Evolutionary conservation across 2,113 vertebrate genomes (phyloP), one percentile per base, ranked within the genome.

Genomic region (Tylochromis polylepis): DNA sequence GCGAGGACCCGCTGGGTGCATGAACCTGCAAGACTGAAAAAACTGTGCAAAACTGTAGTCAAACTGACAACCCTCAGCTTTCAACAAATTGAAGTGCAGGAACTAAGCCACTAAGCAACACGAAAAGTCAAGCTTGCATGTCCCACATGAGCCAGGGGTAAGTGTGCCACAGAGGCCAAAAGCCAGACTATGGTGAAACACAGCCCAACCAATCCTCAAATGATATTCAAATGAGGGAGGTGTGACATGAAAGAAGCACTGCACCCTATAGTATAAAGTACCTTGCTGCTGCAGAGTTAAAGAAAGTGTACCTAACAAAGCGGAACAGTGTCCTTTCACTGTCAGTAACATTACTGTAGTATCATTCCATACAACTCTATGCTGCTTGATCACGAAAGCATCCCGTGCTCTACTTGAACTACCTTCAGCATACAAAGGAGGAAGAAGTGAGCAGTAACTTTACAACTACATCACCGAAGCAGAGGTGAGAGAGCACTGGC

Each of bases 341-440:
- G 5, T 31, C 31, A 31, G n/a, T n/a, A n/a, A n/a, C n/a, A n/a
- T 60, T 29, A 34, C 2, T 36, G 36, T 36, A 36, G 59, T 36
- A 2, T 62, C 18, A 16, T 62, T 62, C 11, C 0, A 36, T 1
- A 62, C 18, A 62, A n/a, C 18, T 62, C 5, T 36, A 0, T 62
- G 59, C 31, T 62, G 18, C 31, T 62, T 62, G 29, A 36, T 62
- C 31, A n/a, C n/a, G 18, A 12, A 62, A n/a, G 16, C 11, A 18
- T 36, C 59, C 31, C 59, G n/a, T 12, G 5, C 18, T 3, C 16
- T 36, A 3, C 10, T 62, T 62, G 31, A 62, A 62, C 31, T 12
- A 62, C 18, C 31, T 36, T 62, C 59, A n/a, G 31, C 3, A 31
- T 31, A 5, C 31, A 4, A 31, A 31, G 5, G 31, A 31, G 31